Evolutionary conservation across 2,113 vertebrate species (phyloP).

Genomic region (Psilopsiagon aurifrons): DNA sequence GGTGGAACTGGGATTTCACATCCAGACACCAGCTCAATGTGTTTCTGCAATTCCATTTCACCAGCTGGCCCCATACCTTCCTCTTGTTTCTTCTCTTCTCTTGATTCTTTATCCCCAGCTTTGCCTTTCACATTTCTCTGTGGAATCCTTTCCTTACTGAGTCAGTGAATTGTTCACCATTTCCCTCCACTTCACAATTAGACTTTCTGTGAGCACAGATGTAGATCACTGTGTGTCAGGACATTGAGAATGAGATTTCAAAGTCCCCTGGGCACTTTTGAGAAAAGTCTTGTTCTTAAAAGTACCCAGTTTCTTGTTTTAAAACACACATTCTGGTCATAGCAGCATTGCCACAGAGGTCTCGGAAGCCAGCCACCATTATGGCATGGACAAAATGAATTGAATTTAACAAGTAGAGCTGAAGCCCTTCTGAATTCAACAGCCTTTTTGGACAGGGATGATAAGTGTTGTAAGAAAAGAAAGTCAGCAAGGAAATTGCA

Average conservation of each 20-base stretch:
- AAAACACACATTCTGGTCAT: not conserved
- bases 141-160: slow-evolving; percentile 41
- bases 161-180: slow-evolving; percentile 18
- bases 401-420: not conserved
- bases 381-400: not conserved
- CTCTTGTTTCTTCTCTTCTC: not conserved
- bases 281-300: not conserved
- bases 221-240: not conserved
- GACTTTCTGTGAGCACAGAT: not conserved
- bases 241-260: not conserved
- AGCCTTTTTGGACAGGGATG: not conserved
- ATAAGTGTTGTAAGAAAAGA: slow-evolving; percentile 17
- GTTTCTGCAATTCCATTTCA: not conserved
- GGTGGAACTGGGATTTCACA: not conserved
- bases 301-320: slow-evolving; percentile 5
- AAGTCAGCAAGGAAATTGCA: slow-evolving; percentile 36
- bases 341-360: not conserved
- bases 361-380: not conserved
- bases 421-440: not conserved
- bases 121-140: not conserved
- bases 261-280: slow-evolving; percentile 14
- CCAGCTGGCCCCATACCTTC: not conserved
- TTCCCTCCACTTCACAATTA: slow-evolving; percentile 7
- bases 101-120: not conserved
- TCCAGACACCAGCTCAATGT: not conserved